Conservation (phyloP, 2,113 vertebrate species). For the Osmerus eperlanus region DNA sequence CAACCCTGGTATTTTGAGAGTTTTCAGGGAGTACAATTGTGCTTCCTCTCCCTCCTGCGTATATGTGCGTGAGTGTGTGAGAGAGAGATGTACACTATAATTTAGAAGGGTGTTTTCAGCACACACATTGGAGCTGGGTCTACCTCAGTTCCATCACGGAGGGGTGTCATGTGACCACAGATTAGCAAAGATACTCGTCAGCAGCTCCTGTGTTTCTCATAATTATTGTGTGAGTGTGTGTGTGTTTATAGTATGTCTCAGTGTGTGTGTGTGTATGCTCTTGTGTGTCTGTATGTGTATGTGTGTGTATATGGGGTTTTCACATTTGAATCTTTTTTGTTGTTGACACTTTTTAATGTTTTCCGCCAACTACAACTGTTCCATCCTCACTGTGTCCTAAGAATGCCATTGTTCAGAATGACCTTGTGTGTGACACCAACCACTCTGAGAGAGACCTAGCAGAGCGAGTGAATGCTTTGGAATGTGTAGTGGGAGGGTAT, state of each 20-base stretch:
- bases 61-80: slow-evolving; percentile 4
- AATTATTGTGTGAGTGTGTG: not conserved
- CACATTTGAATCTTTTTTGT: no score
- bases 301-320: no score
- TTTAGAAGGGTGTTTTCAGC: slow-evolving; percentile 54
- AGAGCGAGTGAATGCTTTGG: no score
- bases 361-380: no score
- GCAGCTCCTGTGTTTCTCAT: slow-evolving; percentile 21
- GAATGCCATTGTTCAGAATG: no score
- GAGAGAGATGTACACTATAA: slow-evolving; percentile 36
- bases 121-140: slow-evolving; percentile 44
- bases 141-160: slow-evolving; percentile 28
- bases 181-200: slow-evolving; percentile 48
- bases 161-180: slow-evolving; percentile 32
- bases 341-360: no score
- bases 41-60: not conserved
- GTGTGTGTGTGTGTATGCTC: not conserved
- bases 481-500: no score
- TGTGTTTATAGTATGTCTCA: not conserved
- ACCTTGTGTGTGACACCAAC: no score
- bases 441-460: no score
- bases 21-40: not conserved
- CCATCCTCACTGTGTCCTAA: no score
- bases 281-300: not conserved
- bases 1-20: not conserved